Percentiles rank a stretch among this genome's conserved stretches.
These are phyloP conservation scores for Porites rus DNA, from an alignment of 92 coral and sea anemone genomes.

Conservation along the genomic window DNA sequence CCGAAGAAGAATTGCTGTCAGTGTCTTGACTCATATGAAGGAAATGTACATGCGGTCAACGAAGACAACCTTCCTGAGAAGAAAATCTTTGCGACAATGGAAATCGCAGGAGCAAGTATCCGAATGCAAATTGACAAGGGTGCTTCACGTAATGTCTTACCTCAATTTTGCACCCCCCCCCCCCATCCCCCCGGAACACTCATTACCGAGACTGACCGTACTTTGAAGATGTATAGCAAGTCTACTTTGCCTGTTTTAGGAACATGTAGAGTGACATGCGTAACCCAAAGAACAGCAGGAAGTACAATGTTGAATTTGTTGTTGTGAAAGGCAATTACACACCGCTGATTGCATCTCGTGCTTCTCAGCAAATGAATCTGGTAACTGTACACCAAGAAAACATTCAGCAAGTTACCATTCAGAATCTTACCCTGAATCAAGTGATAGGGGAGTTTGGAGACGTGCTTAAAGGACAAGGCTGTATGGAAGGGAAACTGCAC, in stretches of 20 bases:
- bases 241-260: slow-evolving; percentile 48
- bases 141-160: slow-evolving; percentile 49
- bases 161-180: no score
- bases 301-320: slow-evolving; percentile 45
- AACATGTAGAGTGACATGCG: slow-evolving; percentile 48
- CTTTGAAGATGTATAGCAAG: slow-evolving; percentile 39
- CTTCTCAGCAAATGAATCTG: slow-evolving; percentile 45
- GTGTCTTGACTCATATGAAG: slow-evolving; percentile 18
- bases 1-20: slow-evolving; percentile 26
- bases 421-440: not conserved
- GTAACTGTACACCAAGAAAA: no score
- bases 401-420: slow-evolving; percentile 5
- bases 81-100: slow-evolving; percentile 34
- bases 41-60: not conserved
- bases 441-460: not conserved
- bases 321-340: slow-evolving; percentile 58
- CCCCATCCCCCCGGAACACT: slow-evolving; percentile 35
- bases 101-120: slow-evolving; percentile 1
- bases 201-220: slow-evolving; percentile 32
- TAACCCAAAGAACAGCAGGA: slow-evolving; percentile 60
- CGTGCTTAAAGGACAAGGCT: slow-evolving; percentile 10
- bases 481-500: slow-evolving; percentile 14
- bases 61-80: slow-evolving; percentile 5
- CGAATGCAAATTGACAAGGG: slow-evolving; percentile 51
- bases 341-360: slow-evolving; percentile 47